phyloP scores from a whole-genome alignment of 2,113 vertebrate genomes.

The Ia io region DNA sequence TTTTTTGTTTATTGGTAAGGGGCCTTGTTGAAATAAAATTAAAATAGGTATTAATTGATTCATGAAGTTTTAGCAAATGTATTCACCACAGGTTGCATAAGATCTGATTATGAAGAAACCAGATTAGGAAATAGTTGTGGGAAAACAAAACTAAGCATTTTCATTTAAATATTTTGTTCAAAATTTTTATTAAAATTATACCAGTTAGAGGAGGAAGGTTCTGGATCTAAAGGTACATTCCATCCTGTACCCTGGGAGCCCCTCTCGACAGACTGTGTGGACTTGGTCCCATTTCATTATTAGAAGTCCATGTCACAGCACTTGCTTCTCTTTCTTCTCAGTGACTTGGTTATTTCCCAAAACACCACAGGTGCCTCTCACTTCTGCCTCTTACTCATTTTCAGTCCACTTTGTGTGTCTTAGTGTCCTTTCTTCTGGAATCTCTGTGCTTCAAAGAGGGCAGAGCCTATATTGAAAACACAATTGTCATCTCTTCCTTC shows the following conservation, averaged over 20 bases:
- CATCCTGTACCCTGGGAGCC: rapidly evolving
- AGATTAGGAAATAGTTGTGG: not conserved
- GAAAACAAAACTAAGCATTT: not conserved
- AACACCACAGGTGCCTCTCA: not conserved
- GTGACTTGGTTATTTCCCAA: not conserved
- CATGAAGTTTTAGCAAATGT: not conserved
- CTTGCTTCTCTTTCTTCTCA: not conserved
- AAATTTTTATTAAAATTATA: not conserved
- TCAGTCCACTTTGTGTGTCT: too few relatives aligned
- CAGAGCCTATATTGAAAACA: not conserved
- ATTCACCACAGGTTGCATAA: not conserved
- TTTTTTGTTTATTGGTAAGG: slow-evolving; percentile 79
- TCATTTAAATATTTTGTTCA: not conserved
- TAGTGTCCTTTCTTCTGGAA: not conserved
- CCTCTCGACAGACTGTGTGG: rapidly evolving
- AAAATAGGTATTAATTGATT: slow-evolving; percentile 80
- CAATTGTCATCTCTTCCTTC: not conserved
- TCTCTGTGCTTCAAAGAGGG: not conserved
- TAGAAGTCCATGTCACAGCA: too few relatives aligned
- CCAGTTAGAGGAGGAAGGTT: not conserved
- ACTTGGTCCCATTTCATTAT: too few relatives aligned
- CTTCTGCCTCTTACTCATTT: not conserved
- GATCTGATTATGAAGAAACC: not conserved
- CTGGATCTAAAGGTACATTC: not conserved
- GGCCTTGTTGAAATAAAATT: slow-evolving; percentile 80